Conservation (phyloP, 2,113 vertebrate species). For the Chamaetylas fuelleborni region DNA sequence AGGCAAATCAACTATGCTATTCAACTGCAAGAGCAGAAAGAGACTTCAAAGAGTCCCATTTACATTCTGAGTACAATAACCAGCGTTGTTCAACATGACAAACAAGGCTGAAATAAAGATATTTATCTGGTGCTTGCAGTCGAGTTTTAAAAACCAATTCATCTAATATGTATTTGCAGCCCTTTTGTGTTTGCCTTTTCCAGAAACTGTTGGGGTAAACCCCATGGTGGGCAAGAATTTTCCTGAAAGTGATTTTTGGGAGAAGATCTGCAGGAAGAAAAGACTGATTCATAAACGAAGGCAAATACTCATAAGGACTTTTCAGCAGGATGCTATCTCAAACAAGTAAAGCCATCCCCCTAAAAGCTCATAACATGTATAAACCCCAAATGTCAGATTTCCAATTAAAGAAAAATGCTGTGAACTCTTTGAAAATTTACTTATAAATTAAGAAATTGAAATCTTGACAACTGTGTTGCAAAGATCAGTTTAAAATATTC, state of each 20-base stretch:
- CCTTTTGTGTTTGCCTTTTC: not conserved
- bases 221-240: not conserved
- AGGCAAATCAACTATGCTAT: not conserved
- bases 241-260: not conserved
- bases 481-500: not conserved
- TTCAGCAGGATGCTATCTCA: not conserved
- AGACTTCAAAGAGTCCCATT: not conserved
- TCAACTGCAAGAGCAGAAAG: not conserved
- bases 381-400: not conserved
- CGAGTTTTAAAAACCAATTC: not conserved
- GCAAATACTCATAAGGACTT: not conserved
- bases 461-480: not conserved
- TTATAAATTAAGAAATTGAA: not conserved
- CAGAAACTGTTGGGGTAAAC: not conserved
- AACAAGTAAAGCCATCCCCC: not conserved
- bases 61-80: not conserved
- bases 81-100: not conserved
- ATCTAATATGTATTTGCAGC: not conserved
- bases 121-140: not conserved
- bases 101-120: not conserved
- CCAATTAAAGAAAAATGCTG: not conserved
- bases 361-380: not conserved
- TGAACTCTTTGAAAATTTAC: not conserved
- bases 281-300: not conserved
- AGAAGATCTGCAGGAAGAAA: not conserved